Base-by-base conservation (phyloP, 53 echinoderm and acorn worm genomes). In the Holothuria scabra region DNA sequence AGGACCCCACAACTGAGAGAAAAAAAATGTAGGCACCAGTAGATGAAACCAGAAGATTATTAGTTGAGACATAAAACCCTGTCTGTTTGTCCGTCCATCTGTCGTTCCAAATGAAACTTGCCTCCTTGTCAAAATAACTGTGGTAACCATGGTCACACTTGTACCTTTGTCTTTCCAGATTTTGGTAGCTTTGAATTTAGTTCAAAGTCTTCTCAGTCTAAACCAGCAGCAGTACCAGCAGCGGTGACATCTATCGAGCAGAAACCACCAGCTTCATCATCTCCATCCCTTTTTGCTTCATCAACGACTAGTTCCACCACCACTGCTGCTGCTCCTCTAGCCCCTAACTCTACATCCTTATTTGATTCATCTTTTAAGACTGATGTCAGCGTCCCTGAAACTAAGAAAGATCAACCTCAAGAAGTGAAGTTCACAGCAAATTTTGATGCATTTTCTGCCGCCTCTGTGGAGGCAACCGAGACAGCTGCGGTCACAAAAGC, bases 341-440 rank as follows among this genome's bases (percentile, higher is more conserved):
- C 12, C 28, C 13, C 65, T 65, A 29, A 13, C 13, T 65, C 65
- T 32, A 29, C 65, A 12, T 65, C 79, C 16, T 55, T 79, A 26
- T 79, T 59, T 22, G 31, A 24, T 29, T 26, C 79, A 34, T 11
- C 79, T n/a, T 58, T 52, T 18, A 52, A 52, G 52, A 16, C 52
- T 3, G 18, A 52, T 52, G 11, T 18, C 52, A 52, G 52, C 75
- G 90, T 87, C 87, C 85, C 87, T 65, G 85, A 76, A 26, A 83
- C 87, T 28, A 81, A 64, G 46, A 90, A 90, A 63, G 93, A 93
- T 56, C 90, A 28, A 65, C n/a, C 72, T 74, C 84, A 85, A 67
- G 34, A 64, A 56, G 67, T 24, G 32, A 65, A 83, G 62, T 55
- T 66, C 22, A 35, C 46, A 34, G 62, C 88, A n/a, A 59, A 76